phyloP scores from a whole-genome alignment of 2,888 invertebrate species.

The Mellilla xanthometata region DNA sequence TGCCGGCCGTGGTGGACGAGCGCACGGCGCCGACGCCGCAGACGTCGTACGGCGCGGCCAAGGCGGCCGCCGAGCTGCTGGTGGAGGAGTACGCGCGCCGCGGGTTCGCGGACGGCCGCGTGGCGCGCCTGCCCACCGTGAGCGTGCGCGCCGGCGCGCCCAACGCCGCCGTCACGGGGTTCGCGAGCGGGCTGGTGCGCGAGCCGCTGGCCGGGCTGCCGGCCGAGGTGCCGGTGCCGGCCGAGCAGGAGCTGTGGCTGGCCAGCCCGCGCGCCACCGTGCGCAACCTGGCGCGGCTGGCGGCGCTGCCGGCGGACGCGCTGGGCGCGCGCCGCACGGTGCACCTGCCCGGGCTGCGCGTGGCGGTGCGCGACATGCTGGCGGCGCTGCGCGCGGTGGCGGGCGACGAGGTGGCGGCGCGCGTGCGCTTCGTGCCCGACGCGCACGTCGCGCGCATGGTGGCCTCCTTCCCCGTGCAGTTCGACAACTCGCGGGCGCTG shows the following conservation, averaged over 20 bases:
- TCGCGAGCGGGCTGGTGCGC: conserved; percentile 65
- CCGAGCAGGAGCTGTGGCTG: conserved; percentile 56
- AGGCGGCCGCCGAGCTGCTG: conserved; percentile 66
- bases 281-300: conserved; percentile 54
- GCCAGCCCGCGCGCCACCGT: conserved; percentile 57
- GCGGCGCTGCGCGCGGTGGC: conserved; percentile 51
- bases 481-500: conserved; percentile 54
- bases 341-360: conserved; percentile 60
- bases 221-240: conserved; percentile 52
- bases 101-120: conserved; percentile 58
- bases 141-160: conserved; percentile 62
- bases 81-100: conserved; percentile 65
- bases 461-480: conserved; percentile 52
- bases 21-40: conserved; percentile 56
- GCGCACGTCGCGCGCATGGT: conserved; percentile 52
- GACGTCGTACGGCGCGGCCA: conserved; percentile 65
- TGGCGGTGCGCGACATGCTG: conserved; percentile 54
- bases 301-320: conserved; percentile 38
- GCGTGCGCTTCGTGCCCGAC: conserved; percentile 49
- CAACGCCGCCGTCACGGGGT: conserved; percentile 69
- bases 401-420: conserved; percentile 48
- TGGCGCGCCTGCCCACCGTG: conserved; percentile 64
- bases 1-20: conserved; percentile 51
- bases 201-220: conserved; percentile 57
- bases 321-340: conserved; percentile 54